Conservation (phyloP, 2,113 vertebrate species). For the Actinemys pallida region DNA sequence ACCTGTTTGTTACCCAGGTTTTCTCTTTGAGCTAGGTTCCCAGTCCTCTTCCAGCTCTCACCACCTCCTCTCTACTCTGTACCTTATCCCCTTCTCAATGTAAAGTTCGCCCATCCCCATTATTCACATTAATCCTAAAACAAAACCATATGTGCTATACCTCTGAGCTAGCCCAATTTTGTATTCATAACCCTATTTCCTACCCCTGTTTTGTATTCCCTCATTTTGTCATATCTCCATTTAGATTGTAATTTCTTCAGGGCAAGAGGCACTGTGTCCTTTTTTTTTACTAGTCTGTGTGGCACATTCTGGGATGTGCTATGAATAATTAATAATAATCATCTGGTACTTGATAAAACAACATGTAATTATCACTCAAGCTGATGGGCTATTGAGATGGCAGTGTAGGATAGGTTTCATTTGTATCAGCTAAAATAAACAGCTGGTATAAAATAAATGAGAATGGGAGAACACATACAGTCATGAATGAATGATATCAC, state of each 20-base stretch:
- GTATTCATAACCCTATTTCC: neutral
- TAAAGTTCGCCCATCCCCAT: neutral
- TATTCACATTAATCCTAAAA: neutral
- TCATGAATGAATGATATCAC: neutral
- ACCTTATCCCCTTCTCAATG: neutral
- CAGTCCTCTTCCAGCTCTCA: neutral
- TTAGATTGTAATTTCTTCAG: neutral
- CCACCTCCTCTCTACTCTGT: neutral
- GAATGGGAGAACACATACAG: neutral
- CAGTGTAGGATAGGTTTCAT: neutral
- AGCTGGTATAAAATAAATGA: neutral
- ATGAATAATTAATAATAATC: neutral
- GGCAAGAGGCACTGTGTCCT: neutral
- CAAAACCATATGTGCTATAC: neutral
- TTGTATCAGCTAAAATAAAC: slow-evolving; percentile 7
- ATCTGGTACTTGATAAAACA: neutral
- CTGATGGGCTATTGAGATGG: neutral
- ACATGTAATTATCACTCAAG: neutral
- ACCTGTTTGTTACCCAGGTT: neutral
- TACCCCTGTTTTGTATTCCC: neutral
- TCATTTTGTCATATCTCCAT: neutral
- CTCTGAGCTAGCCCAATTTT: neutral
- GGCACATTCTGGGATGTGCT: neutral
- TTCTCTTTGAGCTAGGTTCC: neutral
- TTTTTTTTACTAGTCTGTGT: neutral